Percentiles rank a stretch among this genome's conserved stretches.
phyloP scores from a whole-genome alignment of 2,888 invertebrate genomes.

The Cataglyphis cursor region DNA sequence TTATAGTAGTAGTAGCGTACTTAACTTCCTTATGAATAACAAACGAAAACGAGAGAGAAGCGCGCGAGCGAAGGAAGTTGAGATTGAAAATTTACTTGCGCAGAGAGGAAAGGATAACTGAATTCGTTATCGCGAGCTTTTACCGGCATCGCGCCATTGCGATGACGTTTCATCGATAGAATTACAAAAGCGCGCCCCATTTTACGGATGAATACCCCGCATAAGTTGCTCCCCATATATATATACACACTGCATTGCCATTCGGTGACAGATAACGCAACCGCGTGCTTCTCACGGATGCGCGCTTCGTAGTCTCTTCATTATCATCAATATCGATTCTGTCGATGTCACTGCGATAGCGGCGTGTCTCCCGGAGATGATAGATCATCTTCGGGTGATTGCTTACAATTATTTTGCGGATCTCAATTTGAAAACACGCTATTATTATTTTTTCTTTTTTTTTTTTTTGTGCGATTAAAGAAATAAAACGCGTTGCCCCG shows the following conservation, averaged over 20 bases:
- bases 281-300: slow-evolving; percentile 18
- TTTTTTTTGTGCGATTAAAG: background rate
- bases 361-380: background rate
- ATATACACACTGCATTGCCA: slow-evolving; percentile 18
- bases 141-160: slow-evolving; percentile 40
- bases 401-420: no score
- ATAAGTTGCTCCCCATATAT: slow-evolving; percentile 37
- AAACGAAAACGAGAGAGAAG: background rate
- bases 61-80: background rate
- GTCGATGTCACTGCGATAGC: background rate
- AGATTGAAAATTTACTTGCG: slow-evolving; percentile 36
- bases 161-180: slow-evolving; percentile 53
- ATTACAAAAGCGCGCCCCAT: slow-evolving; percentile 67
- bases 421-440: background rate
- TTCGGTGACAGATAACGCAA: slow-evolving; percentile 40
- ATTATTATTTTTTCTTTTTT: background rate
- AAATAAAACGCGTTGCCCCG: background rate
- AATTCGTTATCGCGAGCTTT: slow-evolving; percentile 69
- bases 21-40: background rate
- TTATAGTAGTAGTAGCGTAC: background rate
- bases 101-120: slow-evolving; percentile 43
- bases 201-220: slow-evolving; percentile 58
- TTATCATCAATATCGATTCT: slow-evolving; percentile 35
- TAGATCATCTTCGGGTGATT: slow-evolving; percentile 21
- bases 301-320: slow-evolving; percentile 4